A percentile compares a stretch with the other conserved stretches of the same genome.
phyloP scores from a whole-genome alignment of 2,113 vertebrate genomes.

The Lucifuga dentata region DNA sequence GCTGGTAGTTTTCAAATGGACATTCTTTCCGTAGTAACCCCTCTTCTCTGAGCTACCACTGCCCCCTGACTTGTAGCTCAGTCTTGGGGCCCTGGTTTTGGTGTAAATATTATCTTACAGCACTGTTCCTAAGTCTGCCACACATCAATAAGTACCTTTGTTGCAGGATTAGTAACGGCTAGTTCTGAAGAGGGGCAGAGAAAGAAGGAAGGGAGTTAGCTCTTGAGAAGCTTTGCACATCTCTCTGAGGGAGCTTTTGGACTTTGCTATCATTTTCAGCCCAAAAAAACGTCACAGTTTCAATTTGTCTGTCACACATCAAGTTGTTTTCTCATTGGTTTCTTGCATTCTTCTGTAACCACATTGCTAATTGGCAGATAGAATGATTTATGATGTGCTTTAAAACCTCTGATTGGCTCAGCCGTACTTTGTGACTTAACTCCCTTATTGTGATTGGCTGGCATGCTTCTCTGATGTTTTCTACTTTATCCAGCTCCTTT shows the following conservation, averaged over 20 bases:
- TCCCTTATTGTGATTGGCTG: constrained; percentile 48
- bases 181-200: constrained; percentile 55
- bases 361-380: constrained; percentile 40
- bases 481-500: constrained; percentile 58
- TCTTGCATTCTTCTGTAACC: constrained; percentile 22
- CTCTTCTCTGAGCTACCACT: constrained; percentile 23
- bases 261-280: constrained; percentile 42
- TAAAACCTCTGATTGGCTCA: constrained; percentile 50
- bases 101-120: constrained; percentile 81
- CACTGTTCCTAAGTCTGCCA: constrained; percentile 63
- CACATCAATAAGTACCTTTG: constrained; percentile 78
- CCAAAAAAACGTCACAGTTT: constrained; percentile 23
- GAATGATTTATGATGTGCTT: neutral
- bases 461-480: constrained; percentile 30
- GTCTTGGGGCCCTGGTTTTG: constrained; percentile 65
- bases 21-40: constrained; percentile 1
- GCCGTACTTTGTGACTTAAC: constrained; percentile 10
- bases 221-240: constrained; percentile 46
- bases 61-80: constrained; percentile 15
- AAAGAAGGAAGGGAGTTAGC: constrained; percentile 29
- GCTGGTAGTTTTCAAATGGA: constrained; percentile 10
- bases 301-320: constrained; percentile 31
- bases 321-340: constrained; percentile 29
- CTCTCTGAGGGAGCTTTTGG: constrained; percentile 47
- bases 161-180: constrained; percentile 78